Evolutionary conservation across 1,140 invertebrate genomes (phyloP).

Genomic region (Hyposmocoma kahamanoa): DNA sequence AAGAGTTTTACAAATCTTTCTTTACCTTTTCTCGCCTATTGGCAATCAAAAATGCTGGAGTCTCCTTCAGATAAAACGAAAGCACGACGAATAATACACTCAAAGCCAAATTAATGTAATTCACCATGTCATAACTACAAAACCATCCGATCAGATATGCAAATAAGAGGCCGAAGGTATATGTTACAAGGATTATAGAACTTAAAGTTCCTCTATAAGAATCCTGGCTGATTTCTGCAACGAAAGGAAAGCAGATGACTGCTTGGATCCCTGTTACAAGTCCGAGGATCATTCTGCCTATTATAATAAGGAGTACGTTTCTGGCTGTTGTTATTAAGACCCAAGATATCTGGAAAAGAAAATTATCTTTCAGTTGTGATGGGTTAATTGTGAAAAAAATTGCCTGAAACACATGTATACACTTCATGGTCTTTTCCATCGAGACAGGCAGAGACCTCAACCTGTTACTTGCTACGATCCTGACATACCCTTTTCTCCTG

Average conservation of each 20-base stretch:
- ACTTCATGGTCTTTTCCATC: too few relatives aligned
- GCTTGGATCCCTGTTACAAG: constrained; percentile 7
- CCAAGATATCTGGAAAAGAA: constrained; percentile 21
- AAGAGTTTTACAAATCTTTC: too few relatives aligned
- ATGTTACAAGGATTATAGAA: constrained; percentile 2
- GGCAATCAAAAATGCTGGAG: constrained; percentile 12
- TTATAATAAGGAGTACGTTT: constrained; percentile 9
- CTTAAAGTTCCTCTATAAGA: constrained; percentile 7
- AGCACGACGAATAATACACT: constrained; percentile 9
- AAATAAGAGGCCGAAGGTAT: constrained; percentile 6
- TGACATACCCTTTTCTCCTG: too few relatives aligned
- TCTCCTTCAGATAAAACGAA: constrained; percentile 13
- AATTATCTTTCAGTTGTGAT: background rate
- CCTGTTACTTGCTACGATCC: too few relatives aligned
- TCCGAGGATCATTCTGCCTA: constrained; percentile 13
- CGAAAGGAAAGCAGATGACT: constrained; percentile 1
- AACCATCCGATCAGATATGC: constrained; percentile 18
- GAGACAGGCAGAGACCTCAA: too few relatives aligned
- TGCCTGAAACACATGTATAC: too few relatives aligned
- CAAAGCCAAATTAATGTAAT: constrained; percentile 11
- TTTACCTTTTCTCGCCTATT: constrained; percentile 18
- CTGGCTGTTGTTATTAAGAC: constrained; percentile 12
- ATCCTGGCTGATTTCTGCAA: constrained; percentile 11
- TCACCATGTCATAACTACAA: constrained; percentile 16
- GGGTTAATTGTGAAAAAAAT: too few relatives aligned